Conservation (phyloP, 2,888 invertebrate species). For the Merodon equestris region DNA sequence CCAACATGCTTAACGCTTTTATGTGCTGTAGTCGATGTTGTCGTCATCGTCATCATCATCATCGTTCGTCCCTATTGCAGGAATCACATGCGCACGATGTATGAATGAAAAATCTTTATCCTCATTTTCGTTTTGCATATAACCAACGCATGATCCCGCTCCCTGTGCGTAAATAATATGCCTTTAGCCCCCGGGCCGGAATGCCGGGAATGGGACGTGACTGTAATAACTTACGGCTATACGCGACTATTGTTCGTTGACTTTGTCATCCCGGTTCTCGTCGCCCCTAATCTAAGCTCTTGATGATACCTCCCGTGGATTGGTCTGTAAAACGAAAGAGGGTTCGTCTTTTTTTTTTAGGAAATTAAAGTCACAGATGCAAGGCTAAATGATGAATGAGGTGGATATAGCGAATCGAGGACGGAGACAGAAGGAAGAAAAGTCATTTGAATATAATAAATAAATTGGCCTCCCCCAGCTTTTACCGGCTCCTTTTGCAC, state of each 20-base stretch:
- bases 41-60: no score
- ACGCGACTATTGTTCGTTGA: slow-evolving; percentile 4
- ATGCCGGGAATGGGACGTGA: slow-evolving; percentile 49
- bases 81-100: slow-evolving; percentile 8
- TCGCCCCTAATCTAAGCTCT: slow-evolving; percentile 3
- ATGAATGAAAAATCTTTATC: slow-evolving; percentile 31
- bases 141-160: background rate
- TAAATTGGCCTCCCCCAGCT: slow-evolving; percentile 15
- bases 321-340: no score
- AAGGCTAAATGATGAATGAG: slow-evolving; percentile 25
- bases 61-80: slow-evolving; percentile 1
- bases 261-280: background rate
- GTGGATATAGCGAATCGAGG: background rate
- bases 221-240: slow-evolving; percentile 47
- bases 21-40: no score
- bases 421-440: background rate
- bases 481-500: background rate
- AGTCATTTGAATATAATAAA: slow-evolving; percentile 9
- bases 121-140: slow-evolving; percentile 30
- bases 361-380: slow-evolving; percentile 48
- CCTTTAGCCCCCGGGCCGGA: slow-evolving; percentile 33
- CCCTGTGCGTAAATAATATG: slow-evolving; percentile 57
- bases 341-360: slow-evolving; percentile 21
- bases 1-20: slow-evolving; percentile 24
- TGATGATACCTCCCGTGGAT: no score